Conservation (phyloP, 2,888 invertebrate genomes). For the Chrysopilus asiliformis region DNA sequence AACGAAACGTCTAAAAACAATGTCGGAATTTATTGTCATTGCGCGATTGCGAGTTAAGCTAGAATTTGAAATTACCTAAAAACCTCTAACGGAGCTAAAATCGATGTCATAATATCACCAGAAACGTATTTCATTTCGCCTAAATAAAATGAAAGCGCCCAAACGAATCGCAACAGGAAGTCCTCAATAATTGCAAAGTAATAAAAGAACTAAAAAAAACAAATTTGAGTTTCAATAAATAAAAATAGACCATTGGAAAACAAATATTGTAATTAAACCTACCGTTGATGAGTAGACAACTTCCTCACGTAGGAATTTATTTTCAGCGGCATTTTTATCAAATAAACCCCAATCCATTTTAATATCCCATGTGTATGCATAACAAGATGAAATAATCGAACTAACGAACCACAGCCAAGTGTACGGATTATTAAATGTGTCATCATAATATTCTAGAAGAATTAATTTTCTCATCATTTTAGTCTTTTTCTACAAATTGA, state of each 20-base stretch:
- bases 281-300: conserved; percentile 88
- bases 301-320: conserved; percentile 84
- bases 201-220: conserved; percentile 61
- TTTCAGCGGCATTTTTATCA: conserved; percentile 81
- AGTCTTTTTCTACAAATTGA: neutral
- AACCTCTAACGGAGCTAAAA: conserved; percentile 76
- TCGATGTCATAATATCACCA: conserved; percentile 69
- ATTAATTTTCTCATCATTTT: conserved; percentile 10
- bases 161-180: conserved; percentile 80
- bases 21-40: neutral
- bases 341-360: conserved; percentile 99
- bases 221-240: conserved; percentile 6
- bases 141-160: conserved; percentile 78
- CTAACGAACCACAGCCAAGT: conserved; percentile 82
- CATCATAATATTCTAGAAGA: conserved; percentile 42
- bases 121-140: conserved; percentile 64
- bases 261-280: conserved; percentile 23
- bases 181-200: conserved; percentile 96
- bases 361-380: conserved; percentile 96
- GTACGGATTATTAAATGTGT: conserved; percentile 63
- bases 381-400: conserved; percentile 76
- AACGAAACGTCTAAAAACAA: conserved; percentile 62
- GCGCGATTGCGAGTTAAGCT: neutral
- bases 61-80: conserved; percentile 49
- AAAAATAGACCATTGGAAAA: conserved; percentile 6